Conservation (phyloP, 1,140 invertebrate species). For the Lepidurus apus region DNA sequence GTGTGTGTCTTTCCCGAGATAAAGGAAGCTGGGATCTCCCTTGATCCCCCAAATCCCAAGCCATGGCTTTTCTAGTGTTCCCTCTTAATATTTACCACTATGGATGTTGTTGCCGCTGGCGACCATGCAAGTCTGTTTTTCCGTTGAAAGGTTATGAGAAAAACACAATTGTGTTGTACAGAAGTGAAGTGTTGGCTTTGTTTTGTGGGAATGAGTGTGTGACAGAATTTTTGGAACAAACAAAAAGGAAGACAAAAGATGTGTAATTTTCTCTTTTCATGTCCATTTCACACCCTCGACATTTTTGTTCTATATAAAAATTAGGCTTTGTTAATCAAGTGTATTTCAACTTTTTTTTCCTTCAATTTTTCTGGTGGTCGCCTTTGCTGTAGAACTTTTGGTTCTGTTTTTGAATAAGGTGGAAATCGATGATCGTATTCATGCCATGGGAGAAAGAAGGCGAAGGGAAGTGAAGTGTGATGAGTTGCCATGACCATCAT, state of each 20-base stretch:
- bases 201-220: background rate
- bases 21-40: background rate
- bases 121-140: background rate
- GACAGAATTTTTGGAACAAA: background rate
- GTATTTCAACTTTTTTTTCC: background rate
- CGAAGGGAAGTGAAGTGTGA: constrained; percentile 8
- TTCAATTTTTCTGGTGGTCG: background rate
- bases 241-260: background rate
- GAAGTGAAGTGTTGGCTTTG: constrained; percentile 7
- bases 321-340: constrained; percentile 22
- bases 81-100: background rate
- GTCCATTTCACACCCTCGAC: background rate
- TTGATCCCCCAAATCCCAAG: background rate
- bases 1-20: background rate
- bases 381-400: background rate
- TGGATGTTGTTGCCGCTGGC: constrained; percentile 11
- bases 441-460: background rate
- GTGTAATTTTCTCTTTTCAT: constrained; percentile 7
- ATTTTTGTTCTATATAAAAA: constrained; percentile 12
- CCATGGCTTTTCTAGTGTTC: constrained; percentile 12
- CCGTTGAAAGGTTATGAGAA: background rate
- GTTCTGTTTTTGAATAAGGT: background rate
- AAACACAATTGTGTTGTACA: background rate
- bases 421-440: background rate
- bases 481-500: background rate